Conservation (phyloP, 2,113 vertebrate genomes). For the Anguilla japonica region DNA sequence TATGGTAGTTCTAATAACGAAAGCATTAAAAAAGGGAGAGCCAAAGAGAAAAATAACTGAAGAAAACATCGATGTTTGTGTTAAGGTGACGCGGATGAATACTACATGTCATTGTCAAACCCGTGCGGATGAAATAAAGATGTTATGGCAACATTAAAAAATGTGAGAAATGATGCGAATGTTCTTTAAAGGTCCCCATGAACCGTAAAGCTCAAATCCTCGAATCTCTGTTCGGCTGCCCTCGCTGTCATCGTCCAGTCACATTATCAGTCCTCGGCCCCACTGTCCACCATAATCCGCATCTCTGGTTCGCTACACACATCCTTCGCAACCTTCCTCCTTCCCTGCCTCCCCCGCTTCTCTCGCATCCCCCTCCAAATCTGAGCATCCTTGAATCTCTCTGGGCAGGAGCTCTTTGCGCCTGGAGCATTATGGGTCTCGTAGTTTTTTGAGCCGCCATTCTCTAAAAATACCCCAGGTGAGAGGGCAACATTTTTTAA, state of each 20-base stretch:
- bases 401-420: constrained; percentile 12
- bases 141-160: neutral
- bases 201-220: constrained; percentile 12
- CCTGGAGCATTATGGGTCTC: constrained; percentile 40
- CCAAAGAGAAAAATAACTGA: constrained; percentile 1
- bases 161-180: neutral
- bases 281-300: constrained; percentile 55
- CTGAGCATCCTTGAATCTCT: constrained; percentile 25
- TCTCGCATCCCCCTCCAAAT: constrained; percentile 58
- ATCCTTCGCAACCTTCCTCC: constrained; percentile 50
- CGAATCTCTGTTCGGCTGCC: constrained; percentile 36
- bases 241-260: constrained; percentile 38
- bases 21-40: neutral
- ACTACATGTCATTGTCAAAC: neutral
- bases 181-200: constrained; percentile 18
- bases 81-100: constrained; percentile 5
- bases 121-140: neutral
- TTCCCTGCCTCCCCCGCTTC: constrained; percentile 65
- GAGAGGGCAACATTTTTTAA: neutral
- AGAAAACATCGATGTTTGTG: neutral
- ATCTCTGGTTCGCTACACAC: constrained; percentile 53
- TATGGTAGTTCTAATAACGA: neutral
- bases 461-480: neutral
- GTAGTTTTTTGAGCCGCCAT: constrained; percentile 32
- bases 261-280: constrained; percentile 35